Percentiles rank a stretch among this genome's conserved stretches.
Conservation (phyloP, 2,797 vertebrate species). For the Lutjanus campechanus region DNA sequence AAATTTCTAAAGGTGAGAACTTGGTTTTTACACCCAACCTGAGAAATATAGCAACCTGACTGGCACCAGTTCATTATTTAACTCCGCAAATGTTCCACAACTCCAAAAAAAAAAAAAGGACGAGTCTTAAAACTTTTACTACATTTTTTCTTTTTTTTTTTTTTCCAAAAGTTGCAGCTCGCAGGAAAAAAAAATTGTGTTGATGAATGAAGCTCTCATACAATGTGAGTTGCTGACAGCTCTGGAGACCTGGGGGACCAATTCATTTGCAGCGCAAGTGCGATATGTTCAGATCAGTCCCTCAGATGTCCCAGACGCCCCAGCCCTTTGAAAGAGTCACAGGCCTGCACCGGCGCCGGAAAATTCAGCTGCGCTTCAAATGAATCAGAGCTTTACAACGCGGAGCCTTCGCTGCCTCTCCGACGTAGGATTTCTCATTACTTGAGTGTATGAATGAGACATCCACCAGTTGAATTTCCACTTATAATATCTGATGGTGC, state of each 20-base stretch:
- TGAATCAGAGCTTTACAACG: slow-evolving; percentile 48
- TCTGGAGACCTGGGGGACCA: slow-evolving; percentile 74
- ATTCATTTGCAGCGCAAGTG: slow-evolving; percentile 82
- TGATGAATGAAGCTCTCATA: slow-evolving; percentile 87
- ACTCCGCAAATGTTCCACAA: slow-evolving; percentile 30
- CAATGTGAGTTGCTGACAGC: slow-evolving; percentile 85
- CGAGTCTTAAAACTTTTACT: slow-evolving; percentile 35
- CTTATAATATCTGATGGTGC: slow-evolving; percentile 30
- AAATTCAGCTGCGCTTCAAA: slow-evolving; percentile 62
- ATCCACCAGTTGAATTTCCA: slow-evolving; percentile 42
- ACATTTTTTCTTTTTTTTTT: slow-evolving; percentile 38
- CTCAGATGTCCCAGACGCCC: slow-evolving; percentile 77
- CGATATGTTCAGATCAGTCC: slow-evolving; percentile 78
- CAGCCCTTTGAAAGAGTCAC: slow-evolving; percentile 69
- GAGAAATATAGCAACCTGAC: slow-evolving; percentile 22
- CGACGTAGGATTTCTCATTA: slow-evolving; percentile 53
- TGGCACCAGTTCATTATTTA: slow-evolving; percentile 30
- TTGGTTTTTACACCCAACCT: background rate
- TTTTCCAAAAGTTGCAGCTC: slow-evolving; percentile 64
- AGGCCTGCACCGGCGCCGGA: slow-evolving; percentile 52
- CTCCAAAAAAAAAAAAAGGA: slow-evolving; percentile 29
- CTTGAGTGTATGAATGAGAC: slow-evolving; percentile 44
- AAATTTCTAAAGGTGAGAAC: background rate
- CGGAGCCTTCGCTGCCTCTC: slow-evolving; percentile 13
- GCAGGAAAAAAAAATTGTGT: slow-evolving; percentile 60